These are phyloP conservation scores for Okapia johnstoni DNA, from an alignment of 2,113 vertebrate genomes.

Conservation along the genomic window DNA sequence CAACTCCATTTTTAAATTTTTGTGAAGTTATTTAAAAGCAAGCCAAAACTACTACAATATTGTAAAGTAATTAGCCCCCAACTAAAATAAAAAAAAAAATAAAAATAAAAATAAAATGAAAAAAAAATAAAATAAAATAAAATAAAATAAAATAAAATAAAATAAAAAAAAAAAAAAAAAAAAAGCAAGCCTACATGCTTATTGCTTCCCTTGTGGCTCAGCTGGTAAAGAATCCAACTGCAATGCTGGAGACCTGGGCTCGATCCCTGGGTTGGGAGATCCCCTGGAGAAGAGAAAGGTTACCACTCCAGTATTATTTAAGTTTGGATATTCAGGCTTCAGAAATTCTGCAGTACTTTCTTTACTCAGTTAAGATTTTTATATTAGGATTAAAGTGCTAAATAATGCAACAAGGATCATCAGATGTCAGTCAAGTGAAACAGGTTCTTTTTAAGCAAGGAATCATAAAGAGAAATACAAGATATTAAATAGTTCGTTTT, in stretches of 20 bases:
- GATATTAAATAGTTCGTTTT: not conserved
- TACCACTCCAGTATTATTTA: not conserved
- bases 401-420: not conserved
- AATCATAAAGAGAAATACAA: not conserved
- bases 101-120: no score
- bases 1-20: not conserved
- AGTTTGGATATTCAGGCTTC: not conserved
- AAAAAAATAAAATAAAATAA: no score
- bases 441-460: not conserved
- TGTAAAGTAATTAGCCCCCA: no score
- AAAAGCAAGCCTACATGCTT: not conserved
- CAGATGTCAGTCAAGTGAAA: not conserved
- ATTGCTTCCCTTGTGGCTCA: not conserved
- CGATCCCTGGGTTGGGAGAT: not conserved
- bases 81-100: no score
- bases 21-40: not conserved
- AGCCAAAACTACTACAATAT: no score
- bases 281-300: not conserved
- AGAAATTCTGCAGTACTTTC: not conserved
- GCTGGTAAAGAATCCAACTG: not conserved
- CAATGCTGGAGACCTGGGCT: not conserved
- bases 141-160: no score
- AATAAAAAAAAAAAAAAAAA: no score
- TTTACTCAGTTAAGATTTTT: not conserved
- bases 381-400: not conserved